Evolutionary conservation across 1,140 invertebrate species (phyloP), one percentile per base, ranked within the genome.

Genomic region (Zophobas morio): DNA sequence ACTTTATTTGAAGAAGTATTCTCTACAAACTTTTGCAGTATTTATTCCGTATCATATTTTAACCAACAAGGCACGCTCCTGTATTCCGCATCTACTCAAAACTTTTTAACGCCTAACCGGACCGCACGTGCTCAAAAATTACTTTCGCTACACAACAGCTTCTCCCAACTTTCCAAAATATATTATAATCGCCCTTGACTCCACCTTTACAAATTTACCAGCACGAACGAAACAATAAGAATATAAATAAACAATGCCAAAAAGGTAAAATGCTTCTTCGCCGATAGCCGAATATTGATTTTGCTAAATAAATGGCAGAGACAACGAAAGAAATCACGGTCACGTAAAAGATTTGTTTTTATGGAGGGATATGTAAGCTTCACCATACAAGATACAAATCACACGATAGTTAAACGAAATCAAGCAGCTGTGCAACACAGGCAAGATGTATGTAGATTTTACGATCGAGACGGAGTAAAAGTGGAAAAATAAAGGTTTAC

Each of bases 321-420:
- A 60, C 35, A 60, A 60, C n/a, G 60, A 32, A 33, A 42, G 60
- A 66, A 66, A 66, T 66, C 60, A 66, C 37, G 33, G 60, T 40
- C 60, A 66, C 60, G 60, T 66, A 66, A 66, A 66, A 66, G 20
- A 66, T 66, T 66, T 66, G 60, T 66, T 66, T 66, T 66, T 66
- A 8, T 20, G 6, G 42, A 66, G 20, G 2, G 32, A 32, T 6
- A 32, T 6, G 60, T 66, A 66, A 66, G n/a, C 37, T n/a, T 39
- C 4, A 63, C 35, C 3, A 20, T 20, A 20, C 20, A 20, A 51
- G 1, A 51, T 20, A n/a, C 49, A 66, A 66, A 66, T 42, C 20
- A 33, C 39, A n/a, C 49, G 49, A 51, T 4, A 46, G 3, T 46
- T 8, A 3, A 46, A 46, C 3, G 6, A 46, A 46, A 46, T 20